Evolutionary conservation across 2,113 vertebrate species (phyloP).

Genomic region (Pachyramphus minor): DNA sequence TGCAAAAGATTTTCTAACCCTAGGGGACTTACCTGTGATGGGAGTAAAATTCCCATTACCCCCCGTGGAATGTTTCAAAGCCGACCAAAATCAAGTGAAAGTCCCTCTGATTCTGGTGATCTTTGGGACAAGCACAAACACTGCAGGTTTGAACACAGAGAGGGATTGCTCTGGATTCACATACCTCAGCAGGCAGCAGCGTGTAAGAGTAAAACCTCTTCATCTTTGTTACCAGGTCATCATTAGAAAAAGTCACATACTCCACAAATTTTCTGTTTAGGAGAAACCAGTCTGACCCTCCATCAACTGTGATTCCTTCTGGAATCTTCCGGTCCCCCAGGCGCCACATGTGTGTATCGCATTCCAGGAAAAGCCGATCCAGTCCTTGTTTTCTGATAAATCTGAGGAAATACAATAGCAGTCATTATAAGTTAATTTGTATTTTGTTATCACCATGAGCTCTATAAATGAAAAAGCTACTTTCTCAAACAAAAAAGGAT

Average conservation of each 20-base stretch:
- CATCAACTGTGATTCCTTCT: conserved; percentile 91
- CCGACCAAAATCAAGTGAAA: neutral
- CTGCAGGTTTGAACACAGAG: neutral
- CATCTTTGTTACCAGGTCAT: conserved; percentile 93
- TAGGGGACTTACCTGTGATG: neutral
- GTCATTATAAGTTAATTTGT: neutral
- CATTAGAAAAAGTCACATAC: conserved; percentile 90
- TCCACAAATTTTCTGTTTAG: conserved; percentile 94
- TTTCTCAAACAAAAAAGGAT: neutral
- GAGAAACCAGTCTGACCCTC: conserved; percentile 97
- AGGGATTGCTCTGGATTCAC: neutral
- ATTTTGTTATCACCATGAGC: neutral
- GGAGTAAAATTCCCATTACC: neutral
- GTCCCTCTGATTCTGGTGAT: neutral
- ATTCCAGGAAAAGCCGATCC: conserved; percentile 94
- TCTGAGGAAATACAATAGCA: conserved; percentile 57
- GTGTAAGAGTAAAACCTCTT: conserved; percentile 96
- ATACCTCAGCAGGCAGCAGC: conserved; percentile 92
- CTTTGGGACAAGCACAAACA: neutral
- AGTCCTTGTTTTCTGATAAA: conserved; percentile 97
- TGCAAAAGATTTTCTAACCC: neutral
- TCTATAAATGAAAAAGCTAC: neutral
- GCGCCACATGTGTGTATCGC: conserved; percentile 98
- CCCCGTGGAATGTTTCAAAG: neutral
- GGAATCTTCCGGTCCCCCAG: conserved; percentile 95